Base-by-base conservation (phyloP, 2,888 invertebrate species). In the Cheilosia pagana region DNA sequence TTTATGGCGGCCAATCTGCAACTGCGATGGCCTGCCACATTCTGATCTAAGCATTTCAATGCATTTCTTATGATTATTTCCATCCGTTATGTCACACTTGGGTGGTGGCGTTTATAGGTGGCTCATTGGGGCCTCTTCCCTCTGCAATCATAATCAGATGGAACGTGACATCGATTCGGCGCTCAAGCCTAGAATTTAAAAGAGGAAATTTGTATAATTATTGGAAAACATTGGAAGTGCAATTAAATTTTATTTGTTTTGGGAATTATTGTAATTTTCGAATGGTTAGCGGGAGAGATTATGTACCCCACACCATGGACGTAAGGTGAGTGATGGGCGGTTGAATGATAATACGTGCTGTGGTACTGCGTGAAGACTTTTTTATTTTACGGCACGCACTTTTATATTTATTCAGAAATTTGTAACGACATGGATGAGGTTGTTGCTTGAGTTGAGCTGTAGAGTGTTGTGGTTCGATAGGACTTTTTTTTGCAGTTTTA, bases 11-110 rank as follows among this genome's bases (percentile, higher is more conserved):
- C 41, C 67, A 60, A 59, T 55, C 63, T 57, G 48, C 62, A 63
- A 25, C 63, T 63, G 48, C 62, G 55, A 39, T 45, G 39, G 43
- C 72, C 48, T 45, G 62, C 55, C 57, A 71, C 59, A 68, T 75
- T 68, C 50, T 68, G 63, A 68, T 81, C 62, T 50, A 63, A 63
- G 63, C 75, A 68, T 70, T 75, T 68, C 75, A 19, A 75, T 81
- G 57, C 62, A 70, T 81, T 81, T 57, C 75, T 68, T 77, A 82
- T 82, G 77, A 77, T 82, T 77, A 81, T 81, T 76, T 53, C 71
- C 76, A 81, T 81, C 81, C 81, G 81, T 72, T 81, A 63, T 45
- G 63, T 81, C 76, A 71, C 76, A 81, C 76, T 71, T 82, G 77
- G 81, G 81, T 82, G 81, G 81, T 60, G 53, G 74, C 45, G 57